Evolutionary conservation across 2,888 invertebrate species (phyloP), one percentile per base, ranked within the genome.

Genomic region (Nomada goodeniana): DNA sequence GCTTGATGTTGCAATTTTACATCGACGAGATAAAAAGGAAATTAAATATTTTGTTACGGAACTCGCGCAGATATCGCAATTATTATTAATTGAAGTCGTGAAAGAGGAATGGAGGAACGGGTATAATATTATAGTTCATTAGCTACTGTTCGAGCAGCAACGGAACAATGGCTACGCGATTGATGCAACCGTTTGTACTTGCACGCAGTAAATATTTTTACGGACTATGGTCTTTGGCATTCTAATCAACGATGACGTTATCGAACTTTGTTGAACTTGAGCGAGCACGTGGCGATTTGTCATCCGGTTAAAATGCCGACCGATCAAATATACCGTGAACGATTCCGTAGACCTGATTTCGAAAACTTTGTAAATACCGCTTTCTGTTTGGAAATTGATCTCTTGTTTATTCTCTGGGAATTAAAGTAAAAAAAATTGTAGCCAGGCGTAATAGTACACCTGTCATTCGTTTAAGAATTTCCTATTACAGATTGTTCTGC

Each of bases 191-290:
- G 29, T 9, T 9, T 18, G 20, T 20, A 55, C 36, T 36, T 7
- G 52, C 18, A 47, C 47, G 26, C 18, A 15, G 44, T 15, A 52
- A 75, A 71, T 74, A 50, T 77, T 77, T 63, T 53, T 26, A n/a
- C 64, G 36, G 65, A 67, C 74, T 77, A 55, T 65, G 59, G 23
- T 59, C 59, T 59, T 50, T 52, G 50, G 11, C 57, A 57, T 64
- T 65, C 64, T 65, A 64, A 76, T 59, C 76, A 52, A 73, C 18
- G 18, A 44, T 53, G 29, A 73, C 65, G 65, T 65, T 47, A 60
- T 73, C 59, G 65, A 77, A 73, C 63, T 36, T 71, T 47, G 47
- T 57, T 63, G 63, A 69, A 70, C 61, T 50, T 69, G 60, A 18
- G 7, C 59, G n/a, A 42, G 7, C 23, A 42, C 15, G 59, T 26